Conservation (phyloP, 2,797 vertebrate genomes). For the Gorsachius magnificus region DNA sequence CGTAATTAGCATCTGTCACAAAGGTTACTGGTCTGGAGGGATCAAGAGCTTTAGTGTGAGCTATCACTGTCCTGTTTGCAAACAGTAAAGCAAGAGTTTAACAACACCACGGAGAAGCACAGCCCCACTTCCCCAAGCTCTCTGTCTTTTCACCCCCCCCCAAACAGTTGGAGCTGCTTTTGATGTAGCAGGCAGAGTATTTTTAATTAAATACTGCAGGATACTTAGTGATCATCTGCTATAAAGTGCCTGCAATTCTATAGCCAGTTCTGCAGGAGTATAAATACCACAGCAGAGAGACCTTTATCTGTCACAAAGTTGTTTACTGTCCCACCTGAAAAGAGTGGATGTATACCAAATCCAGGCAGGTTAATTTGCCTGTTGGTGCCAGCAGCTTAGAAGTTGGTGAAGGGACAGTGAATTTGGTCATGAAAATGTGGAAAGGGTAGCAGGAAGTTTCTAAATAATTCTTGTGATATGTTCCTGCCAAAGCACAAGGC, state of each 20-base stretch:
- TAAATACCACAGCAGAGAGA: background rate
- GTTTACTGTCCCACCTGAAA: background rate
- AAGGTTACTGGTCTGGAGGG: slow-evolving; percentile 89
- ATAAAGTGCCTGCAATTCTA: background rate
- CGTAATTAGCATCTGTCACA: slow-evolving; percentile 81
- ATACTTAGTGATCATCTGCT: background rate
- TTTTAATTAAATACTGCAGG: background rate
- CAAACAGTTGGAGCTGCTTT: background rate
- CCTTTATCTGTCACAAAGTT: background rate
- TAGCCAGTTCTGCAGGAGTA: background rate
- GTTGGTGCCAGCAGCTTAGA: background rate
- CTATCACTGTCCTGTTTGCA: slow-evolving; percentile 84
- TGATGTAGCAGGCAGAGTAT: background rate
- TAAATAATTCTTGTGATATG: background rate
- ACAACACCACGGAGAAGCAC: background rate
- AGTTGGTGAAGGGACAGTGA: background rate
- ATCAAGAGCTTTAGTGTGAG: slow-evolving; percentile 88
- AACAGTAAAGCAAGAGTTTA: slow-evolving; percentile 45
- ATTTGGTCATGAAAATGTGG: background rate
- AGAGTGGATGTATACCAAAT: background rate
- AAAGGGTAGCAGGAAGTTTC: background rate
- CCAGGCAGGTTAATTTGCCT: rapidly evolving
- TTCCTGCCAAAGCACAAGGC: background rate
- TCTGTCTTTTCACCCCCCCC: background rate
- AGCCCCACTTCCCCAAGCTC: background rate